phyloP scores from a whole-genome alignment of 1,140 invertebrate species.

The Panulirus ornatus region DNA sequence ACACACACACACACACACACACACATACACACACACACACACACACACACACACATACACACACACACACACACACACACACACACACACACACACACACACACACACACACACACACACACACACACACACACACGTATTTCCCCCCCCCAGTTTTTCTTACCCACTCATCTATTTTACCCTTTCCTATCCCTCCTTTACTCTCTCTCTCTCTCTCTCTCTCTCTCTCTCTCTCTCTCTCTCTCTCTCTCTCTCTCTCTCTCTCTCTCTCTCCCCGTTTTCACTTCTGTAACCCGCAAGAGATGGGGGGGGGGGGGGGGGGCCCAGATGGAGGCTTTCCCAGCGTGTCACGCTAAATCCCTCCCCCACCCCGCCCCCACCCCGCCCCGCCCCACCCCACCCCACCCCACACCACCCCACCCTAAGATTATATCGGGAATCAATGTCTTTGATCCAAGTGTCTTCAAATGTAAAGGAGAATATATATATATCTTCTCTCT shows the following conservation, averaged over 20 bases:
- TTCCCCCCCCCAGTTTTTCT: too few species aligned
- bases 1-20: too few species aligned
- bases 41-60: too few species aligned
- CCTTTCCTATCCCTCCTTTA: not conserved
- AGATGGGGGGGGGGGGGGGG: too few species aligned
- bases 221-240: not conserved
- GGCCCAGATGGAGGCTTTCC: not conserved
- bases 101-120: constrained; percentile 7
- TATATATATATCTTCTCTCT: too few species aligned
- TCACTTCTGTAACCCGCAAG: not conserved
- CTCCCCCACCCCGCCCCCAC: not conserved
- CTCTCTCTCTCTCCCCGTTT: not conserved
- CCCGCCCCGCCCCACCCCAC: not conserved
- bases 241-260: not conserved
- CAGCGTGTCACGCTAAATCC: not conserved
- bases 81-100: not conserved
- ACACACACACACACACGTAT: not conserved
- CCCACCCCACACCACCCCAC: not conserved
- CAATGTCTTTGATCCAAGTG: constrained; percentile 39
- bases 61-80: not conserved
- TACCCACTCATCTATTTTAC: too few species aligned
- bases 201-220: not conserved
- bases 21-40: too few species aligned
- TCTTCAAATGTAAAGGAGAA: constrained; percentile 32
- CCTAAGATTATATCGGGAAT: constrained; percentile 46